phyloP scores from a whole-genome alignment of 2,797 vertebrate genomes.

The Rhodeus uyekii region DNA sequence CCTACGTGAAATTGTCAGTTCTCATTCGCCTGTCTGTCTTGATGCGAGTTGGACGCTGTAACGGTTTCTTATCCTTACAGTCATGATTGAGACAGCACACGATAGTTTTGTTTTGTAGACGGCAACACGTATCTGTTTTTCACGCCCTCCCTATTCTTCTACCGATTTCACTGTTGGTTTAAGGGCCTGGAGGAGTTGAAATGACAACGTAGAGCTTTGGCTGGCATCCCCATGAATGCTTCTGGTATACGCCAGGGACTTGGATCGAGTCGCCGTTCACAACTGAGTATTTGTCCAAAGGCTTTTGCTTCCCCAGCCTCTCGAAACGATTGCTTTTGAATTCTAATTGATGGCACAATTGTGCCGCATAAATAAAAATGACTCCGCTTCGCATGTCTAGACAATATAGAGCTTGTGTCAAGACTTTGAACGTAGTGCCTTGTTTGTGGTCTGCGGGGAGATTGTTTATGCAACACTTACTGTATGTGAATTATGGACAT shows the following conservation, averaged over 20 bases:
- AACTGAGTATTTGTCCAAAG: constrained; percentile 51
- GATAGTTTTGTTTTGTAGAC: neutral
- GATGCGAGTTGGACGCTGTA: neutral
- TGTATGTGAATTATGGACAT: constrained; percentile 54
- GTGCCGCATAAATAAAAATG: constrained; percentile 37
- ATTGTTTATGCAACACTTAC: constrained; percentile 25
- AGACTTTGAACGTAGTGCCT: neutral
- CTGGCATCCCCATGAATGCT: constrained; percentile 60
- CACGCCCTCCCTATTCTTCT: constrained; percentile 31
- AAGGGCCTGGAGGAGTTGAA: constrained; percentile 62
- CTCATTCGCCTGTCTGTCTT: constrained; percentile 4
- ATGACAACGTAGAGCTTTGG: constrained; percentile 62
- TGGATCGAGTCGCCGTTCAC: constrained; percentile 34
- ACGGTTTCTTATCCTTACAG: neutral
- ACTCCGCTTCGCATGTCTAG: constrained; percentile 2
- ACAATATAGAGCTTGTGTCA: constrained; percentile 22
- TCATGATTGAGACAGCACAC: constrained; percentile 1
- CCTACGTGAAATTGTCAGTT: neutral
- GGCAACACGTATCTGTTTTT: constrained; percentile 25
- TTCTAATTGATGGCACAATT: constrained; percentile 38
- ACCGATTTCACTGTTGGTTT: constrained; percentile 46
- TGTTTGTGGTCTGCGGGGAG: constrained; percentile 4
- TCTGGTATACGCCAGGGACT: constrained; percentile 53
- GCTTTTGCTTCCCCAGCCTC: constrained; percentile 37
- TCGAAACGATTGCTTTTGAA: constrained; percentile 27